Evolutionary conservation across 2,797 vertebrate genomes (phyloP), one percentile per base, ranked within the genome.

Genomic region (Cynopterus sphinx): DNA sequence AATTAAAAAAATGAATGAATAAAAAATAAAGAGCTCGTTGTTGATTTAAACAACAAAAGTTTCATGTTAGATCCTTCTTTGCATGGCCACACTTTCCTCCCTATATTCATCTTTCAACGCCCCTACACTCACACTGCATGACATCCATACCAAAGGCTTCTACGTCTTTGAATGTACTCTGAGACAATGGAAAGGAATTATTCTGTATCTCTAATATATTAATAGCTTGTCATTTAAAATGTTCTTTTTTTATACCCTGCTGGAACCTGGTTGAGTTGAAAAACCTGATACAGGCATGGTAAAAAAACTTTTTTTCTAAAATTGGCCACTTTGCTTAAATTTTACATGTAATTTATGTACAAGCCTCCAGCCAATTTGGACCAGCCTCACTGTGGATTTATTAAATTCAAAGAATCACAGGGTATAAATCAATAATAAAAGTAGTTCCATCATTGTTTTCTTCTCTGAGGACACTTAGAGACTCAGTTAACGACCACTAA

Each of bases 381-480:
- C 4, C 16, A 90, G n/a, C 9, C 13, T 81, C 71, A 81, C 41
- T 55, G 0, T 36, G 24, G 28, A 84, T 36, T 81, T 84, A 70
- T 53, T 88, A 88, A 94, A 88, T 84, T 84, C n/a, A 81, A 95
- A 63, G 13, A 84, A 51, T 68, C 33, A 21, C 6, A 74, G 2
- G 4, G 7, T 84, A 24, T 65, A 15, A 84, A 81, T 85, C 1
- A 75, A 94, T 92, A 87, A 51, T 57, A 84, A 86, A 85, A 77
- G 2, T 77, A 79, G 87, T 68, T 74, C 4, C 28, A 57, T 59
- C 15, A 55, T 55, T 86, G 1, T 43, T 79, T 28, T 91, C 15
- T 82, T 85, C 70, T 57, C 49, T 78, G 55, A 86, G 12, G 9
- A 36, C 13, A 71, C 13, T 70, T 39, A 77, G 9, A 91, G 63